Conservation (phyloP, 2,888 invertebrate species). For the Apamea sordens region DNA sequence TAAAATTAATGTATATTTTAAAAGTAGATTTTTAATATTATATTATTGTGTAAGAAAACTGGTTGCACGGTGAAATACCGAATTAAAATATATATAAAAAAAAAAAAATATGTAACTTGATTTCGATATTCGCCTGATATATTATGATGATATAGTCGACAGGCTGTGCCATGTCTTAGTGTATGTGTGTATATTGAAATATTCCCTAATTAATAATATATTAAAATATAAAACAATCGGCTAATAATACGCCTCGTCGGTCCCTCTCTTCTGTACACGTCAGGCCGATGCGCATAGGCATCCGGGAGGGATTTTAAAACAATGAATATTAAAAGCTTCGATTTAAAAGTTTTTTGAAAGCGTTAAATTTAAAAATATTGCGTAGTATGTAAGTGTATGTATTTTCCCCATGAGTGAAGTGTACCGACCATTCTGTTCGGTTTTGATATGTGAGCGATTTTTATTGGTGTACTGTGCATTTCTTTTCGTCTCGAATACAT, state of each 20-base stretch:
- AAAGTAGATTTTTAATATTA: conserved; percentile 74
- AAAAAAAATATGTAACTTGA: conserved; percentile 48
- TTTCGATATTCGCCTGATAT: conserved; percentile 68
- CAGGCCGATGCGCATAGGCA: conserved; percentile 57
- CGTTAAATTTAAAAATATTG: conserved; percentile 71
- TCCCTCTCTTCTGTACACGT: conserved; percentile 60
- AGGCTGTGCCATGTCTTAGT: conserved; percentile 83
- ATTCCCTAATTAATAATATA: conserved; percentile 71
- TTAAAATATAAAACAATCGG: conserved; percentile 63
- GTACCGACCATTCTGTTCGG: conserved; percentile 47
- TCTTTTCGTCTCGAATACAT: conserved; percentile 73
- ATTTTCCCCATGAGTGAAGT: conserved; percentile 60
- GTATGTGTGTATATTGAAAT: conserved; percentile 76
- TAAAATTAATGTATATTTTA: conserved; percentile 74
- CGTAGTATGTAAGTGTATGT: conserved; percentile 75
- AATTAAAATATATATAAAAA: conserved; percentile 68
- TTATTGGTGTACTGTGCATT: conserved; percentile 56
- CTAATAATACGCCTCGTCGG: conserved; percentile 56
- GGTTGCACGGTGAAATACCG: conserved; percentile 88
- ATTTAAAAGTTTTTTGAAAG: conserved; percentile 70
- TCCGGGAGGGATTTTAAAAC: conserved; percentile 69
- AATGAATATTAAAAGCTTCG: conserved; percentile 77
- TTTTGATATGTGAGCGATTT: conserved; percentile 52
- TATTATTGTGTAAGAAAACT: conserved; percentile 73
- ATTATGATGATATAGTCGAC: conserved; percentile 66